Evolutionary conservation across 2,888 invertebrate species (phyloP).

Genomic region (Lepidocyrtoides sp.): DNA sequence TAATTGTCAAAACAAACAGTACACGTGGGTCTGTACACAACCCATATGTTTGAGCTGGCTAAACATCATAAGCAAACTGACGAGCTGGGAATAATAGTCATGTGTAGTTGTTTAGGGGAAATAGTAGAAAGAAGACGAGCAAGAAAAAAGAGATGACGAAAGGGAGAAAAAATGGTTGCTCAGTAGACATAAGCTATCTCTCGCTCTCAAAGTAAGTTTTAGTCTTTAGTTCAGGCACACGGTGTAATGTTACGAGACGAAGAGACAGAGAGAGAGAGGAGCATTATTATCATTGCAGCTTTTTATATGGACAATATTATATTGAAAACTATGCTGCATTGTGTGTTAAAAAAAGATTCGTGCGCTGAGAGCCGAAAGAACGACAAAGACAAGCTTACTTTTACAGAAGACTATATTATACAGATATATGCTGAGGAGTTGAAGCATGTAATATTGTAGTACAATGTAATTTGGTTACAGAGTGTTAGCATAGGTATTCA

Average conservation of each 20-base stretch:
- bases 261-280: background rate
- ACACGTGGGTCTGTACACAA: constrained; percentile 85
- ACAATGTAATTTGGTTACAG: too few relatives aligned
- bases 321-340: background rate
- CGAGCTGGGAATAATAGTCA: constrained; percentile 65
- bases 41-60: constrained; percentile 85
- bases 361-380: background rate
- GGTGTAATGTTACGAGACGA: background rate
- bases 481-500: too few relatives aligned
- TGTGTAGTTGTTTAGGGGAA: constrained; percentile 42
- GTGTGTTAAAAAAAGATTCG: background rate
- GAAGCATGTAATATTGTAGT: too few relatives aligned
- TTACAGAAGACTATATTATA: too few relatives aligned
- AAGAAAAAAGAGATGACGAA: background rate
- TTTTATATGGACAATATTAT: background rate
- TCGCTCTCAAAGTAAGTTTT: background rate
- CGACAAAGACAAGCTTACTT: background rate
- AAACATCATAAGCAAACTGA: constrained; percentile 85
- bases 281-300: constrained; percentile 15
- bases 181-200: background rate
- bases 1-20: constrained; percentile 86
- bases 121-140: constrained; percentile 10
- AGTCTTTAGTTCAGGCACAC: background rate
- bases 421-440: too few relatives aligned
- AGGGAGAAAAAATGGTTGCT: constrained; percentile 26